Evolutionary conservation across 1,140 invertebrate species (phyloP), one percentile per base, ranked within the genome.

Genomic region (Rhizoglyphus robini): DNA sequence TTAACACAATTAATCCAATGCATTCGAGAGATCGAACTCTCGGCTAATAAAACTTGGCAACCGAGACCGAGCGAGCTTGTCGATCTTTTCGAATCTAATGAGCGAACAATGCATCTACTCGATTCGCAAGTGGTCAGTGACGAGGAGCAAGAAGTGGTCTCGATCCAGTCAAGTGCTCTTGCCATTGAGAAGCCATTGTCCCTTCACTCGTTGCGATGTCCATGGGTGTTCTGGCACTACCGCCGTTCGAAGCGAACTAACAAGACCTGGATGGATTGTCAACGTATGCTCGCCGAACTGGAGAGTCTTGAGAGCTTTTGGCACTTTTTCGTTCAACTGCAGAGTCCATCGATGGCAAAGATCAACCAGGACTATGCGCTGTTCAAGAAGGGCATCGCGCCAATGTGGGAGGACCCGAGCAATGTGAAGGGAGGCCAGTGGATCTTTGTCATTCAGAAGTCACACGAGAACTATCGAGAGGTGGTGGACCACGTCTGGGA

Each of bases 391-490:
- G 64, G 64, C 25, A 60, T 65, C 8, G 34, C 27, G 25, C 64
- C 64, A 23, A 60, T 60, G 49, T 65, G 64, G 64, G 64, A 65
- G 59, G 64, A 65, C 32, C 20, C 49, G 27, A n/a, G 20, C 20
- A 65, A 65, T 34, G 18, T 27, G n/a, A 65, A 62, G 5, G 64
- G 64, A 13, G 64, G 64, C 20, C 64, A 41, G n/a, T 65, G 64
- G 64, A 36, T 60, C 1, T 48, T 64, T 31, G 46, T 60, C 3
- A 29, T 60, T 34, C 58, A 60, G 29, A 46, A 63, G 32, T 63
- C 61, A 2, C 27, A 46, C 15, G 20, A 23, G 11, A 46, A 51
- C n/a, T 46, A 49, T 31, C 54, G 32, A 20, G 3, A 4, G 13
- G 2, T 30, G 13, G 27, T 63, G 15, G 32, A 63, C 27, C 4